A percentile compares a stretch with the other conserved stretches of the same genome.
These are phyloP conservation scores for Aphidius colemani DNA, from an alignment of 2,888 invertebrate species.

Conservation along the genomic window DNA sequence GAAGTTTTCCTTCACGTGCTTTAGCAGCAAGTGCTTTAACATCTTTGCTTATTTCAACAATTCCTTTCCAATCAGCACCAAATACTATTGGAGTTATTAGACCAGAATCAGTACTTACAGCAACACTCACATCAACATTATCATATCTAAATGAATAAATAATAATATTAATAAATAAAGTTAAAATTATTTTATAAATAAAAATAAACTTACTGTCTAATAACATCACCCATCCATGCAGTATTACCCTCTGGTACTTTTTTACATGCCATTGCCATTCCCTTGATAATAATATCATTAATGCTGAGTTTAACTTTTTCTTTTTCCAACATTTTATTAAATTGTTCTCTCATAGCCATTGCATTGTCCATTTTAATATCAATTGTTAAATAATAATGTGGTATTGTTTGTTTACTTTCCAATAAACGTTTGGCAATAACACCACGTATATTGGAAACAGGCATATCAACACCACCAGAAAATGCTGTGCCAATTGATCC, in stretches of 20 bases:
- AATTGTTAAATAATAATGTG: conserved; percentile 93
- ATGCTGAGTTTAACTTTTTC: conserved; percentile 86
- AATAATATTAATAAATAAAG: not conserved
- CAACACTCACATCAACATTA: conserved; percentile 94
- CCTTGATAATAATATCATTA: conserved; percentile 96
- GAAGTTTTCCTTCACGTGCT: conserved; percentile 86
- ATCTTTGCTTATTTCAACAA: conserved; percentile 79
- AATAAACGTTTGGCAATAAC: conserved; percentile 88
- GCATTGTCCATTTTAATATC: conserved; percentile 82
- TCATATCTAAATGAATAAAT: conserved; percentile 67
- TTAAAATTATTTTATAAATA: conserved; percentile 16
- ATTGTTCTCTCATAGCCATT: conserved; percentile 73
- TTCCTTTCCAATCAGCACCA: conserved; percentile 87
- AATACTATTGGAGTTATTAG: conserved; percentile 96
- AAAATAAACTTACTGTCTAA: conserved; percentile 78
- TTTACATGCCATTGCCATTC: conserved; percentile 84
- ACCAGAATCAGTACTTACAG: conserved; percentile 93
- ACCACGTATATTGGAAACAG: conserved; percentile 80
- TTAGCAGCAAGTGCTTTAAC: conserved; percentile 82
- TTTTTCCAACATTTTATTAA: conserved; percentile 82
- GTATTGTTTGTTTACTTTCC: conserved; percentile 90
- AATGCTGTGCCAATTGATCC: conserved; percentile 54
- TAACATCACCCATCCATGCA: conserved; percentile 90
- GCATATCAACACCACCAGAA: conserved; percentile 74
- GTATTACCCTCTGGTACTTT: conserved; percentile 94